Evolutionary conservation across 2,797 vertebrate genomes (phyloP), one percentile per base, ranked within the genome.

Genomic region (Amniataba percoides): DNA sequence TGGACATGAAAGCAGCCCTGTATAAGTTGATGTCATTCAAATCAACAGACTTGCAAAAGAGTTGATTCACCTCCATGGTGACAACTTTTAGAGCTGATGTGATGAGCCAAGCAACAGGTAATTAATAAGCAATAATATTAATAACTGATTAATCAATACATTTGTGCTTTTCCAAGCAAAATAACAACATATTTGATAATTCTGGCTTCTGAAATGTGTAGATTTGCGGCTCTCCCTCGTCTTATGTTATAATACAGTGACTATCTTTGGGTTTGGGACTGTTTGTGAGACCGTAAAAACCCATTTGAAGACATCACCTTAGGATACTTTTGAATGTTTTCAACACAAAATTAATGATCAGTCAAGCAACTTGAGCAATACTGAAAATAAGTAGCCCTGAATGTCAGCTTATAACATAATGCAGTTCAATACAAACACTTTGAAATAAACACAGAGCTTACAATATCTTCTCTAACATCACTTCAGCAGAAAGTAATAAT

Each of bases 1-100:
- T 25, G 71, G 53, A 86, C 66, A 73, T 68, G 77, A 61, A 72
- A 64, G 49, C 34, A 77, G 60, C 18, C 3, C 7, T 46, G 53
- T 31, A 1, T 8, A 31, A 62, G 34, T 6, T 9, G 25, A 48
- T n/a, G 2, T 13, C 23, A n/a, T 52, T 75, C 49, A 74, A 61
- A 75, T 36, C 7, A 74, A 27, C 2, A 63, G 25, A 40, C 16
- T 0, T 3, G 14, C 5, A 49, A 0, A 1, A 5, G 5, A 42
- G 19, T 0, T 42, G 10, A 43, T 15, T 68, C 4, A 55, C 64
- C 56, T 62, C 16, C 45, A 31, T 15, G 27, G 10, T 39, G 45
- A 25, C 13, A 59, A 43, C 14, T 39, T 43, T 64, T 57, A 40
- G 3, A 52, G 7, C 39, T 53, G 15, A 62, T 57, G 46, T 60